Conservation (phyloP, 2,797 vertebrate species). For the Lindbergichthys nudifrons region DNA sequence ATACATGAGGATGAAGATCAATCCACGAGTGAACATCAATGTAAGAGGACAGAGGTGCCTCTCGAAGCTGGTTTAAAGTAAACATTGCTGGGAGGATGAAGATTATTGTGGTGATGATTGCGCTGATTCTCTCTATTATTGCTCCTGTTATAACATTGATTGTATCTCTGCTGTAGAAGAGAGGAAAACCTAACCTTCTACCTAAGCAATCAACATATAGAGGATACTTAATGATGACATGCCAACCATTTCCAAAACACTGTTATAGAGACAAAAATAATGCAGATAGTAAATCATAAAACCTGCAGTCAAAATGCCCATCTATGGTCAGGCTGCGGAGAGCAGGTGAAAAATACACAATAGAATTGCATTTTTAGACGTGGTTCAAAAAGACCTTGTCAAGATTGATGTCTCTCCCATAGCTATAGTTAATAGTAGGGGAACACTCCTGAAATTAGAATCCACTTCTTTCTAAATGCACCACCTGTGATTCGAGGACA, state of each 20-base stretch:
- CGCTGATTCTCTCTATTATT: conserved; percentile 50
- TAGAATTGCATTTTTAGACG: conserved; percentile 75
- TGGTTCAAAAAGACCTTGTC: conserved; percentile 84
- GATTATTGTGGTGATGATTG: conserved; percentile 48
- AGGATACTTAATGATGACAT: conserved; percentile 51
- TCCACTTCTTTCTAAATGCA: conserved; percentile 84
- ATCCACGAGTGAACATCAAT: conserved; percentile 58
- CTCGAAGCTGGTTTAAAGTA: conserved; percentile 37
- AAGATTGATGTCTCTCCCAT: conserved; percentile 83
- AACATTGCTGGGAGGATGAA: conserved; percentile 40
- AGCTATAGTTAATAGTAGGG: conserved; percentile 84
- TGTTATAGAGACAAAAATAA: conserved; percentile 59
- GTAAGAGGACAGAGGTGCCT: conserved; percentile 18
- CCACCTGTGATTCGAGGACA: conserved; percentile 82
- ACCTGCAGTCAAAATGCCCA: conserved; percentile 47
- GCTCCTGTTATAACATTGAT: conserved; percentile 52
- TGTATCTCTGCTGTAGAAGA: conserved; percentile 33
- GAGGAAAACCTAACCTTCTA: conserved; percentile 29
- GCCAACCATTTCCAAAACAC: conserved; percentile 53
- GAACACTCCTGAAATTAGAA: conserved; percentile 86
- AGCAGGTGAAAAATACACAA: conserved; percentile 78
- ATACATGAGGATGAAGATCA: conserved; percentile 47
- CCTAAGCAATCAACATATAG: conserved; percentile 53
- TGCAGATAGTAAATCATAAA: conserved; percentile 63
- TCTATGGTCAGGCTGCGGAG: conserved; percentile 60